These are phyloP conservation scores for Zosterops lateralis DNA, from an alignment of 2,113 vertebrate species.

Conservation along the genomic window DNA sequence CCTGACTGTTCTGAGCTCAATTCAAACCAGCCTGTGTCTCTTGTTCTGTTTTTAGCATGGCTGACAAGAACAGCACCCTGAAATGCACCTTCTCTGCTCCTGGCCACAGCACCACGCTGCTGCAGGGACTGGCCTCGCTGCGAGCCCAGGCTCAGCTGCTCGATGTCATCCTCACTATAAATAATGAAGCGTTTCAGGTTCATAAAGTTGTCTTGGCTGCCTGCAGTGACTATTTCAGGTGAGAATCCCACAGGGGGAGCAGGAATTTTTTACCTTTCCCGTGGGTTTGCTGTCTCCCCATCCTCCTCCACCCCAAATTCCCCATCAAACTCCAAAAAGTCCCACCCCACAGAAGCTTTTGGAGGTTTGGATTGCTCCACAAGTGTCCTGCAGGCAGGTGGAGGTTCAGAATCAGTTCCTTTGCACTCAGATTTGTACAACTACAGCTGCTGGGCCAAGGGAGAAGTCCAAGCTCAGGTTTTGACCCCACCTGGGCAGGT, in stretches of 20 bases:
- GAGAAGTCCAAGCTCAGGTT: neutral
- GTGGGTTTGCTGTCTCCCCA: neutral
- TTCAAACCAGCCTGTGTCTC: conserved; percentile 40
- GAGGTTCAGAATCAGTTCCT: neutral
- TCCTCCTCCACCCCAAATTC: neutral
- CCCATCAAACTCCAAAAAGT: neutral
- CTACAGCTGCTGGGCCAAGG: neutral
- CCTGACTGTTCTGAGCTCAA: neutral
- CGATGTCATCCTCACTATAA: conserved; percentile 90
- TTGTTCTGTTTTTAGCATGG: conserved; percentile 82
- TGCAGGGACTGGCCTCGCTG: conserved; percentile 89
- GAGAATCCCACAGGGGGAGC: conserved; percentile 15
- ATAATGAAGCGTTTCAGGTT: conserved; percentile 90
- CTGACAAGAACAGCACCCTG: conserved; percentile 88
- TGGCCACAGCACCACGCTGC: conserved; percentile 88
- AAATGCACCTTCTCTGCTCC: conserved; percentile 94
- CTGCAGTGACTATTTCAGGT: conserved; percentile 99
- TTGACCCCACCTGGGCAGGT: neutral
- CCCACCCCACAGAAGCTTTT: neutral
- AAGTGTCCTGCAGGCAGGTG: neutral
- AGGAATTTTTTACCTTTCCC: neutral
- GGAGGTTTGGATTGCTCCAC: neutral
- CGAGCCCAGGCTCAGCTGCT: conserved; percentile 92
- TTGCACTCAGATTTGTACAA: neutral
- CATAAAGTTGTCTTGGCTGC: conserved; percentile 96